Percentiles rank a stretch among this genome's conserved stretches.
Conservation (phyloP, 2,113 vertebrate species). For the Oryzias celebensis region DNA sequence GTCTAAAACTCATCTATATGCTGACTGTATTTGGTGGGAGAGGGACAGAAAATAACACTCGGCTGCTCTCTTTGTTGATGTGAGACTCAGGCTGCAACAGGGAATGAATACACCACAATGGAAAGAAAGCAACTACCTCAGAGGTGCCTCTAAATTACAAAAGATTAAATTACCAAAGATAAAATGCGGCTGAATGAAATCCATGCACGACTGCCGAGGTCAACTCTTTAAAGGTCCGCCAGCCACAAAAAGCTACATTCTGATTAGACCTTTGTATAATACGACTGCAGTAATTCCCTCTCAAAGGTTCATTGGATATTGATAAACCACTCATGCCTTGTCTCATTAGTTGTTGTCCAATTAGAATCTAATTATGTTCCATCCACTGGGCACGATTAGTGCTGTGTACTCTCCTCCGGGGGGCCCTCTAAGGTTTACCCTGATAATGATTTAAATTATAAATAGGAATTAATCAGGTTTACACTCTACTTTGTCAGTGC, state of each 20-base stretch:
- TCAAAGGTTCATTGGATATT: slow-evolving; percentile 73
- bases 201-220: slow-evolving; percentile 60
- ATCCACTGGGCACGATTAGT: slow-evolving; percentile 70
- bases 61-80: slow-evolving; percentile 22
- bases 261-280: slow-evolving; percentile 73
- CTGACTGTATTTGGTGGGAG: slow-evolving; percentile 26
- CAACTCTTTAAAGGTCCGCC: slow-evolving; percentile 61
- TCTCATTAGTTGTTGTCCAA: slow-evolving; percentile 77
- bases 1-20: slow-evolving; percentile 64
- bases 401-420: slow-evolving; percentile 68
- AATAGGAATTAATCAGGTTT: slow-evolving; percentile 69
- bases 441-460: slow-evolving; percentile 71
- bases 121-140: slow-evolving; percentile 5
- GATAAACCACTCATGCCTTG: slow-evolving; percentile 73
- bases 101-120: slow-evolving; percentile 6
- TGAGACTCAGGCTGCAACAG: slow-evolving; percentile 6
- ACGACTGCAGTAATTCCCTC: slow-evolving; percentile 68
- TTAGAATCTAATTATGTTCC: slow-evolving; percentile 79
- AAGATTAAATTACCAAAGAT: slow-evolving; percentile 1
- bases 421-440: slow-evolving; percentile 56
- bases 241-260: slow-evolving; percentile 70
- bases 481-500: slow-evolving; percentile 43
- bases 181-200: slow-evolving; percentile 50
- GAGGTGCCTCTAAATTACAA: slow-evolving; percentile 19
- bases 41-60: slow-evolving; percentile 22